Evolutionary conservation across 1,140 invertebrate species (phyloP), one percentile per base, ranked within the genome.

Genomic region (Drosophila prosaltans): DNA sequence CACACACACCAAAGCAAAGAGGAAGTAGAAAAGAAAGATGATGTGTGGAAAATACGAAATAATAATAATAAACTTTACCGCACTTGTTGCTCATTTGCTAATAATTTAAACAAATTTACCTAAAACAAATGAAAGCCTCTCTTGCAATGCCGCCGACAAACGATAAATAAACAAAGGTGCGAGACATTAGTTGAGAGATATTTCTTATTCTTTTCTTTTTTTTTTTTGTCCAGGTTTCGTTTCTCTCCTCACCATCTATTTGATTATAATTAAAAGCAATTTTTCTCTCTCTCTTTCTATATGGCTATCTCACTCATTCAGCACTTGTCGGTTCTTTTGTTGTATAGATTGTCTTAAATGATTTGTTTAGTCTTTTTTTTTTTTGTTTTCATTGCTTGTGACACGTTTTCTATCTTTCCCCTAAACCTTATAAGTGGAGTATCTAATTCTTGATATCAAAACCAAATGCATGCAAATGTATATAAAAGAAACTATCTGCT

Each of bases 101-200:
- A 89, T 89, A 89, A 79, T 89, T 89, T 89, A 81, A 78, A 74
- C 84, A 89, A 89, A 90, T 89, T 81, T 84, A 73, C 81, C 41
- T 57, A 83, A 78, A 51, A 73, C 69, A 68, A 74, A 76, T 68
- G 6, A 68, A 62, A 65, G 41, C 55, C 21, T 32, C 36, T 24
- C 26, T 36, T 41, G 51, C 40, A 30, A 66, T 51, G 60, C 32
- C 32, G 32, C 45, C 73, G 39, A 65, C 32, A 26, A 64, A 43
- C 39, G 48, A 58, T 57, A 62, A 70, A 58, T 41, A 60, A 88
- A 89, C 77, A 90, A 78, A 89, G 84, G 84, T 89, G 84, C 65
- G 68, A 61, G 32, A 36, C 67, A 70, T 72, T 64, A 71, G 67
- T 74, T 55, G 51, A 54, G 28, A 65, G 39, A 45, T 48, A 54